Evolutionary conservation across 2,113 vertebrate genomes (phyloP).

Genomic region (Loxodonta africana): DNA sequence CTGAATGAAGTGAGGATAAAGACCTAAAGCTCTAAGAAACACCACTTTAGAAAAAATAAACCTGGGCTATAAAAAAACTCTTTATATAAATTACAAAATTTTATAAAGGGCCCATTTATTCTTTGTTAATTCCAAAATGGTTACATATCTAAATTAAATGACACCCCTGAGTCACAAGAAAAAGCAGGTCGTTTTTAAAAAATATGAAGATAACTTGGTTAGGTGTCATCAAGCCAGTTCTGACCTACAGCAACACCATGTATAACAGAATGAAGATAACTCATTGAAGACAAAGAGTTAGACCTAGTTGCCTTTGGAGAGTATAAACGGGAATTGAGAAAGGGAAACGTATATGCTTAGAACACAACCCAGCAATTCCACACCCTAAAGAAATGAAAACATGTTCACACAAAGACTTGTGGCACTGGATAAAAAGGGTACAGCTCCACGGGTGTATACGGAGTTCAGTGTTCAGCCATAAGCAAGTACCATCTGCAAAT

Average conservation of each 20-base stretch:
- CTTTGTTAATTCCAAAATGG: slow-evolving; percentile 25
- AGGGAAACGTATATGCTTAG: background rate
- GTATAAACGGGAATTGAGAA: background rate
- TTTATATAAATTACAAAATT: background rate
- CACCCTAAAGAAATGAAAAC: background rate
- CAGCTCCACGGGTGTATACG: background rate
- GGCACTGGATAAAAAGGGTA: background rate
- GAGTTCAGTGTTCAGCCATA: background rate
- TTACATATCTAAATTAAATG: slow-evolving; percentile 9
- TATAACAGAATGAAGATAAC: no score
- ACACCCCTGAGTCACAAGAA: background rate
- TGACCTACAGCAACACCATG: no score
- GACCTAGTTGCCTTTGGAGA: background rate
- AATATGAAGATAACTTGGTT: background rate
- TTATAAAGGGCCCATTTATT: background rate
- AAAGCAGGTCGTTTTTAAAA: background rate
- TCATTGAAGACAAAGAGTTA: no score
- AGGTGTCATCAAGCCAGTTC: no score
- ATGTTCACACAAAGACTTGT: background rate
- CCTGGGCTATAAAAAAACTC: background rate
- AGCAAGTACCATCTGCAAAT: background rate
- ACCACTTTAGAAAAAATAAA: background rate
- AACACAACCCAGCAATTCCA: background rate
- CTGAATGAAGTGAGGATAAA: background rate
- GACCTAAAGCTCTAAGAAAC: background rate